A percentile compares a stretch with the other conserved stretches of the same genome.
Evolutionary conservation across 1,140 invertebrate genomes (phyloP).

Genomic region (Drosophila auraria): DNA sequence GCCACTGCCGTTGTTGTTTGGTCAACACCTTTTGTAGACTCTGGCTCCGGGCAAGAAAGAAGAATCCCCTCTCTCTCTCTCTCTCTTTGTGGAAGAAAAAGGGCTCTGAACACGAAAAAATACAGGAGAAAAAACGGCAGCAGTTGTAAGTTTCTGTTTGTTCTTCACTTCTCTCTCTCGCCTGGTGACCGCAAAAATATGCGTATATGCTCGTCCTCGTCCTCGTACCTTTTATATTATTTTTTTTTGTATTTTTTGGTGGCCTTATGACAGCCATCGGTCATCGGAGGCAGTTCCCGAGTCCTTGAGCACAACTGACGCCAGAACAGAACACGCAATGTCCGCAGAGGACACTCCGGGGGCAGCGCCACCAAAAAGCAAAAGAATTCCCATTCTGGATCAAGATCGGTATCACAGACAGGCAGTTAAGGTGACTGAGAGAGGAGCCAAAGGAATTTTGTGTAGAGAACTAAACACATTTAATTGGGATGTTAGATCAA

Average conservation of each 20-base stretch:
- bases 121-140: constrained; percentile 58
- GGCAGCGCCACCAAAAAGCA: constrained; percentile 37
- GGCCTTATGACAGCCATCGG: constrained; percentile 71
- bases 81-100: constrained; percentile 3
- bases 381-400: constrained; percentile 45
- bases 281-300: constrained; percentile 43
- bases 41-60: constrained; percentile 74
- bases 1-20: constrained; percentile 61
- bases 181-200: constrained; percentile 74
- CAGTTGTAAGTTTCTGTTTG: constrained; percentile 77
- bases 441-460: constrained; percentile 6
- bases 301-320: constrained; percentile 79
- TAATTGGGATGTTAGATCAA: constrained; percentile 19
- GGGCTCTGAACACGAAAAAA: constrained; percentile 30
- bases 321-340: constrained; percentile 61
- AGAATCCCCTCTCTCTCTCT: constrained; percentile 11
- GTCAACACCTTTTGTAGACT: constrained; percentile 82
- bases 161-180: constrained; percentile 43
- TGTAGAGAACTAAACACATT: neutral
- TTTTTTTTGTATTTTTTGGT: neutral
- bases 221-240: constrained; percentile 40
- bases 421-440: constrained; percentile 20
- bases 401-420: constrained; percentile 37
- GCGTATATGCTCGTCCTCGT: constrained; percentile 66
- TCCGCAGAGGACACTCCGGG: constrained; percentile 1